A percentile compares a stretch with the other conserved stretches of the same genome.
Conservation (phyloP, 2,888 invertebrate genomes). For the Pterostichus niger region DNA sequence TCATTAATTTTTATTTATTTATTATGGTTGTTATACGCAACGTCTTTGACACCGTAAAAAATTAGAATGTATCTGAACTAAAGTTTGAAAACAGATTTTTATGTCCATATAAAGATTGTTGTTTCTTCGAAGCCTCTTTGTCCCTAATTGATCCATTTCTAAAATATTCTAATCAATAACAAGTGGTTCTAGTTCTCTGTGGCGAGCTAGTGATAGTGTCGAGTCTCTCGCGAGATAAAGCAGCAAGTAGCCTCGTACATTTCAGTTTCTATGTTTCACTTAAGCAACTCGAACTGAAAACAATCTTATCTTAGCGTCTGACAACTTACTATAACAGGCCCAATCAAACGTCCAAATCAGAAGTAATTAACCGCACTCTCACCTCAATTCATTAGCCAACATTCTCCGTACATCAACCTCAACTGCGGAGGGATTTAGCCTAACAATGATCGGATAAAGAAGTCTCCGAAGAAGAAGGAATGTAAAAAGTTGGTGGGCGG, state of each 20-base stretch:
- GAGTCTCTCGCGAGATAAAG: slow-evolving; percentile 1
- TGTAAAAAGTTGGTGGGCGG: slow-evolving; percentile 67
- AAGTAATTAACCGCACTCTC: slow-evolving; percentile 48
- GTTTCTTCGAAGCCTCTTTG: not conserved
- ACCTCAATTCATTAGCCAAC: slow-evolving; percentile 62
- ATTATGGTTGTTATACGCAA: too few species aligned
- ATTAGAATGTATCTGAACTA: too few species aligned
- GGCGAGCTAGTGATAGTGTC: slow-evolving; percentile 1
- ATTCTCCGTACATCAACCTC: slow-evolving; percentile 62
- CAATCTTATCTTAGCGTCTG: slow-evolving; percentile 45
- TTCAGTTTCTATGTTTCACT: slow-evolving; percentile 53
- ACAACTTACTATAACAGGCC: slow-evolving; percentile 54
- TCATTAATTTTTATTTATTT: too few species aligned
- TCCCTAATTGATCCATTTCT: slow-evolving; percentile 49
- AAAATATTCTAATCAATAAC: slow-evolving; percentile 30
- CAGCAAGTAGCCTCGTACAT: slow-evolving; percentile 32
- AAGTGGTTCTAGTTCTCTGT: slow-evolving; percentile 8
- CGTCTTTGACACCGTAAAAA: too few species aligned
- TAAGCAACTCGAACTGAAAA: slow-evolving; percentile 26
- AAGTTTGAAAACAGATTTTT: slow-evolving; percentile 3
- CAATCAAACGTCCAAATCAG: slow-evolving; percentile 42
- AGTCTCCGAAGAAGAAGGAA: slow-evolving; percentile 60
- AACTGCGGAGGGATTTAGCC: slow-evolving; percentile 17
- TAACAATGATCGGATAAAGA: slow-evolving; percentile 67
- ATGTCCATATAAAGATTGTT: slow-evolving; percentile 24